Percentiles rank a stretch among this genome's conserved stretches.
Evolutionary conservation across 2,888 invertebrate species (phyloP).

Genomic region (Nomada hirtipes): DNA sequence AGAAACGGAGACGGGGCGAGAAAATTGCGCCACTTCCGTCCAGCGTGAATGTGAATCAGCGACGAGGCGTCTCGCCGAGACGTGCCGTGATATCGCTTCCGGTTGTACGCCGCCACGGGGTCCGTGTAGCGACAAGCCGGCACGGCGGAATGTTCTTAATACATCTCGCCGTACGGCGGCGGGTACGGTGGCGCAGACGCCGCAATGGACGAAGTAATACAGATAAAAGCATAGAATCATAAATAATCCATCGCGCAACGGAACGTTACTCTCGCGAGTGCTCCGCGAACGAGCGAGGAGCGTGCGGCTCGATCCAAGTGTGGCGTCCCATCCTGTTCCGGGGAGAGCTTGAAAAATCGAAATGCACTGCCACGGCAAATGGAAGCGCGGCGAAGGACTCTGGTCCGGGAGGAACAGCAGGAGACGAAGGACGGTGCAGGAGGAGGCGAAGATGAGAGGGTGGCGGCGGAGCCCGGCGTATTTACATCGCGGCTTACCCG

Average conservation of each 20-base stretch:
- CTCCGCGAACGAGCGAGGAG: background rate
- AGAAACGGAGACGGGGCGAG: too few relatives aligned
- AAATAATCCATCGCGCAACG: conserved; percentile 60
- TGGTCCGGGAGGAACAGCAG: background rate
- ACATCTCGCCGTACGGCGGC: conserved; percentile 7
- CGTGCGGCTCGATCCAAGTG: background rate
- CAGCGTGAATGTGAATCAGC: conserved; percentile 2
- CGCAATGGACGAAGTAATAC: conserved; percentile 50
- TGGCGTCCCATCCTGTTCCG: background rate
- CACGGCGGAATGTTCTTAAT: conserved; percentile 32
- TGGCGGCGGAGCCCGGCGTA: conserved; percentile 28
- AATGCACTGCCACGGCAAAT: conserved; percentile 1
- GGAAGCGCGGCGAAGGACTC: conserved; percentile 3
- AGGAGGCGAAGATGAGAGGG: conserved; percentile 1
- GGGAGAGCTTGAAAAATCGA: conserved; percentile 25
- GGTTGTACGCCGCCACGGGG: background rate
- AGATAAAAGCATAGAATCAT: conserved; percentile 61
- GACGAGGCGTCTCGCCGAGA: background rate
- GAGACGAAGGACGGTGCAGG: background rate
- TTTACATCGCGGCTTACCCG: conserved; percentile 59
- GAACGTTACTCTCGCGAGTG: conserved; percentile 33
- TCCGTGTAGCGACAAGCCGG: conserved; percentile 11
- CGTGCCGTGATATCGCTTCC: background rate
- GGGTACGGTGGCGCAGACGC: background rate
- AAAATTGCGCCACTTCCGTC: background rate